Evolutionary conservation across 1,140 invertebrate genomes (phyloP).

Genomic region (Mya arenaria): DNA sequence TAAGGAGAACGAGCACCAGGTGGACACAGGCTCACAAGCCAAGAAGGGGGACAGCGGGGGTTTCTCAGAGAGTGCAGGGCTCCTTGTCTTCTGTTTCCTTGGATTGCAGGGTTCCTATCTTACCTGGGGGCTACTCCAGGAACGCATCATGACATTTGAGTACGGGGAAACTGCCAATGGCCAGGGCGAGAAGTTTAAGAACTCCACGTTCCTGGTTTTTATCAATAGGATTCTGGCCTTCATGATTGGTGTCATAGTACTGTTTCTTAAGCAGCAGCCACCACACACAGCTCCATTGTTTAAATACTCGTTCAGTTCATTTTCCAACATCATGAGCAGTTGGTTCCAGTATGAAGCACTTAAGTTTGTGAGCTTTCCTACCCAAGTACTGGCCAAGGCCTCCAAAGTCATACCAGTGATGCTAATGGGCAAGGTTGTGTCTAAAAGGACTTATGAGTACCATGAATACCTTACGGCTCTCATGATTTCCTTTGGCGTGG

Average conservation of each 20-base stretch:
- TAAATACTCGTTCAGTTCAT: slow-evolving; percentile 97
- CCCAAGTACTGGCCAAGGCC: slow-evolving; percentile 87
- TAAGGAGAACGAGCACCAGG: slow-evolving; percentile 73
- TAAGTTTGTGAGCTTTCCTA: slow-evolving; percentile 99
- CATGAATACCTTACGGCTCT: slow-evolving; percentile 96
- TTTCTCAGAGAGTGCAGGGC: slow-evolving; percentile 35
- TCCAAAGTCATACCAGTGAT: slow-evolving; percentile 93
- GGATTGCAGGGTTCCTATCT: slow-evolving; percentile 95
- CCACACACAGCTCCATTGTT: slow-evolving; percentile 93
- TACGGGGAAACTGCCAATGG: slow-evolving; percentile 82
- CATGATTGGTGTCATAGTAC: slow-evolving; percentile 86
- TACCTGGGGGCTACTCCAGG: slow-evolving; percentile 96
- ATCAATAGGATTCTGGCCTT: slow-evolving; percentile 95
- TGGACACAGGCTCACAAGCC: neutral
- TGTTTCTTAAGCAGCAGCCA: slow-evolving; percentile 84
- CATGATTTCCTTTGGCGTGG: slow-evolving; percentile 95
- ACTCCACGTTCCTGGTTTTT: slow-evolving; percentile 98
- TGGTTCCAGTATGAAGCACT: slow-evolving; percentile 99
- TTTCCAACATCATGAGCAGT: slow-evolving; percentile 99
- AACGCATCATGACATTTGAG: slow-evolving; percentile 87
- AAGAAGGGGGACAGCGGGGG: neutral
- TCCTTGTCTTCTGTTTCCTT: slow-evolving; percentile 89
- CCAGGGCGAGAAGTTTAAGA: slow-evolving; percentile 86
- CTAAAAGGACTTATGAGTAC: slow-evolving; percentile 92
- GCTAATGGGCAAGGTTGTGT: slow-evolving; percentile 98